phyloP scores from a whole-genome alignment of 1,140 invertebrate species.

The Macrosteles quadrilineatus region DNA sequence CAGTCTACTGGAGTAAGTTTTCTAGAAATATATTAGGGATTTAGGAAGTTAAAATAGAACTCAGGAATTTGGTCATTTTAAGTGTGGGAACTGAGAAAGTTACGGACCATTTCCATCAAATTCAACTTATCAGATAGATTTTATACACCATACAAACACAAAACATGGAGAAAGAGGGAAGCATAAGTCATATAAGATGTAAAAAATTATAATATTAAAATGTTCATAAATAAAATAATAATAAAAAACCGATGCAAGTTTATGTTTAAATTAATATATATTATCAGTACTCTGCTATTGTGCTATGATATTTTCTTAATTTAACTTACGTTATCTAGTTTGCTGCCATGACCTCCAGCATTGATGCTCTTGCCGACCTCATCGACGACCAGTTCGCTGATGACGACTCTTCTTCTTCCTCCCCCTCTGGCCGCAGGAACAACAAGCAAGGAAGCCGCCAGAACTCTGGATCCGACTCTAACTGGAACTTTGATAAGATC shows the following conservation, averaged over 20 bases:
- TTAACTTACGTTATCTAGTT: conserved; percentile 1
- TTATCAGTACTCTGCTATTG: not conserved
- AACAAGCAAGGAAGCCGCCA: not conserved
- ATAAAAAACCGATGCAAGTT: not conserved
- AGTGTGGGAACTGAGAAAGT: too few relatives aligned
- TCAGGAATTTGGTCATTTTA: too few relatives aligned
- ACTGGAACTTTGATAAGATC: conserved; percentile 50
- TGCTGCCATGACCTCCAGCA: conserved; percentile 14
- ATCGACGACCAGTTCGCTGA: conserved; percentile 9
- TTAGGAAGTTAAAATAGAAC: too few relatives aligned
- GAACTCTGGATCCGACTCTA: not conserved
- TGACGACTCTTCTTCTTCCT: not conserved
- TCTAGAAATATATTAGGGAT: too few relatives aligned
- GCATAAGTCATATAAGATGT: too few relatives aligned
- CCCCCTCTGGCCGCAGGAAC: not conserved
- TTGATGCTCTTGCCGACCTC: conserved; percentile 5
- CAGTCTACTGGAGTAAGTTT: conserved; percentile 46
- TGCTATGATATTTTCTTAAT: not conserved
- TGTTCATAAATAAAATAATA: not conserved
- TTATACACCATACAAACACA: not conserved
- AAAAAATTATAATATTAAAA: too few relatives aligned
- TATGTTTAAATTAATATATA: not conserved
- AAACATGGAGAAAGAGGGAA: not conserved
- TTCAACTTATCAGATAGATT: not conserved
- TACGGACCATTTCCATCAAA: too few relatives aligned